Evolutionary conservation across 2,888 invertebrate species (phyloP), one percentile per base, ranked within the genome.

Genomic region (Hydraecia micacea): DNA sequence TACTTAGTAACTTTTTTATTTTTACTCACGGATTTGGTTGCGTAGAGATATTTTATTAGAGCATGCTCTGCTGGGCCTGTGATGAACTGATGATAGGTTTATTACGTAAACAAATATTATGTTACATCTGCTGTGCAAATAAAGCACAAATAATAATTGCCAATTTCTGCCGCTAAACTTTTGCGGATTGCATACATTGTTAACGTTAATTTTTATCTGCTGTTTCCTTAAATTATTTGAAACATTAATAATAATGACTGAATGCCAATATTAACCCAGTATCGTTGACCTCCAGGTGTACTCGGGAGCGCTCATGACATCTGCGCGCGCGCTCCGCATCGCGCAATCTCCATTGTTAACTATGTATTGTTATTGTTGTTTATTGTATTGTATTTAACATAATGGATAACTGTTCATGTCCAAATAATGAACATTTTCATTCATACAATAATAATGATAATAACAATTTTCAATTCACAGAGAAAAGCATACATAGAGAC

Each of bases 301-400:
- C 68, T 42, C 58, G 55, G 76, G 75, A 73, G 65, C 75, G 81
- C 80, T 79, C 73, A 73, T 91, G 86, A 91, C 91, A 91, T 91
- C 91, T 92, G 92, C 91, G 90, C 86, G 77, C 85, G 81, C 82
- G 78, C 88, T 79, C 73, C 72, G 68, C 82, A 74, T 77, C 73
- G 73, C 79, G 88, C 89, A 91, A 89, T 86, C 84, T 88, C 87
- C 81, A 91, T 90, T 92, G 91, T 90, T 90, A 90, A 90, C 82
- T 88, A 82, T 86, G 80, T 90, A 88, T 87, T 77, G 88, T 87
- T 90, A 91, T 89, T 91, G 86, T 90, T 90, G 75, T 86, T 83
- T 83, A 77, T 84, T 83, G 83, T 74, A 86, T 86, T 87, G 87
- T 85, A 80, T 86, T 87, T 81, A 71, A 65, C 68, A 86, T 86